Evolutionary conservation across 2,888 invertebrate genomes (phyloP), one percentile per base, ranked within the genome.

Genomic region (Phengaris arion): DNA sequence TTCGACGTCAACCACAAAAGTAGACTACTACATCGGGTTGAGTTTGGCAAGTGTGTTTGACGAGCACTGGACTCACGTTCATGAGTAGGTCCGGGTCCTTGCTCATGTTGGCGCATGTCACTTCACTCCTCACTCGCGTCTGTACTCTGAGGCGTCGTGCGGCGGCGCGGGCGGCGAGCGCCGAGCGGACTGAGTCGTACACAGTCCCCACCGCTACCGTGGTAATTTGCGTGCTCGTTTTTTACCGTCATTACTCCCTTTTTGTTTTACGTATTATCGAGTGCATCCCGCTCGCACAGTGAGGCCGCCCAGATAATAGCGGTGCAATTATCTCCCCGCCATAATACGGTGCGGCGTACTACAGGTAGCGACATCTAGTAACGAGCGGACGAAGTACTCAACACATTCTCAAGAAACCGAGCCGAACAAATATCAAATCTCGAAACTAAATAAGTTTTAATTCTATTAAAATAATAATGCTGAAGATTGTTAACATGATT

Each of bases 221-320:
- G 91, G 92, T 93, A 93, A 93, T 93, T 93, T 93, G 93, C 93
- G 93, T 93, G 92, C 88, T 93, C 91, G 92, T 93, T 93, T 93
- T 93, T 93, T 92, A 93, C 91, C 91, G 92, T 94, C 92, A 93
- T 93, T 93, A 93, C 93, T 92, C 91, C 93, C 94, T 91, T 93
- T 93, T 93, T 93, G 93, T 93, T 93, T 92, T 92, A 93, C 92
- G 93, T 92, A 91, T 93, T 93, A 93, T 92, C 93, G 93, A 93
- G 92, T 93, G 93, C 93, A 93, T 93, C 93, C 93, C 93, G 93
- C 93, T 93, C 93, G 89, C 94, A 93, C 93, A 88, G 91, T 89
- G 89, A 89, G 89, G 89, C 91, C 93, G 93, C 93, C 93, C 93
- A 93, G 89, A 92, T 93, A 93, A 93, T 93, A 92, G 93, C 89